A percentile compares a stretch with the other conserved stretches of the same genome.
phyloP scores from a whole-genome alignment of 2,113 vertebrate genomes.

The Lota lota region DNA sequence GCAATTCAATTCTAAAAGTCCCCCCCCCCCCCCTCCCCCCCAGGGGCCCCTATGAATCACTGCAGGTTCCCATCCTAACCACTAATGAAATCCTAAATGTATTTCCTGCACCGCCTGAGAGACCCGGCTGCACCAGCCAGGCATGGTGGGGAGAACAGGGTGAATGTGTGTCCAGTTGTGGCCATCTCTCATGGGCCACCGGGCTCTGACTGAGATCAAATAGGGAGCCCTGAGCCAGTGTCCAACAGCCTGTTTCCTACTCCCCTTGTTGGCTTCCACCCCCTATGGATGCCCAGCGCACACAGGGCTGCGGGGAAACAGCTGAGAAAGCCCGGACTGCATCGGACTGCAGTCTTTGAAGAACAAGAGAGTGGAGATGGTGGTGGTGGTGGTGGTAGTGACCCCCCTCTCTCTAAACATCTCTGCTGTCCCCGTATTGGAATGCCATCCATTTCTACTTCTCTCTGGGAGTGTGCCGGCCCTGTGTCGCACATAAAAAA shows the following conservation, averaged over 20 bases:
- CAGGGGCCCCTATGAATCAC: not conserved
- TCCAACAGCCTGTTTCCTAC: slow-evolving; percentile 41
- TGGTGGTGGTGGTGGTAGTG: slow-evolving; percentile 3
- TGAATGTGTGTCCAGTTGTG: slow-evolving; percentile 65
- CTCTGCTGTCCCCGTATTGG: slow-evolving; percentile 21
- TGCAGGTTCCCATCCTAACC: not conserved
- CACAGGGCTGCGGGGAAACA: slow-evolving; percentile 56
- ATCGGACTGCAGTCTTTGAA: slow-evolving; percentile 59
- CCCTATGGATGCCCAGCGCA: slow-evolving; percentile 56
- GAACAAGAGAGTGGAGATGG: slow-evolving; percentile 42
- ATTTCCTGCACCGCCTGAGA: slow-evolving; percentile 16
- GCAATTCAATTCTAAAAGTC: too few relatives aligned
- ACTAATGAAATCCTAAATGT: not conserved
- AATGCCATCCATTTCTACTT: slow-evolving; percentile 29
- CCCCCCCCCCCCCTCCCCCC: not conserved
- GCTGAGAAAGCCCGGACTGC: slow-evolving; percentile 72
- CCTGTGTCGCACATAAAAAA: slow-evolving; percentile 15
- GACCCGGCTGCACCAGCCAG: slow-evolving; percentile 1
- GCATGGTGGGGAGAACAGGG: slow-evolving; percentile 4
- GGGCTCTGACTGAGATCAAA: slow-evolving; percentile 65
- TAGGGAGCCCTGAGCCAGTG: slow-evolving; percentile 42
- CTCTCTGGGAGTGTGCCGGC: slow-evolving; percentile 24
- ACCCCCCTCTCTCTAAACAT: slow-evolving; percentile 24
- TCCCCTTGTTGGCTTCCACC: slow-evolving; percentile 29
- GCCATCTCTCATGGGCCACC: slow-evolving; percentile 71